Evolutionary conservation across 2,888 invertebrate species (phyloP).

Genomic region (Zhuqinia jingwanae): DNA sequence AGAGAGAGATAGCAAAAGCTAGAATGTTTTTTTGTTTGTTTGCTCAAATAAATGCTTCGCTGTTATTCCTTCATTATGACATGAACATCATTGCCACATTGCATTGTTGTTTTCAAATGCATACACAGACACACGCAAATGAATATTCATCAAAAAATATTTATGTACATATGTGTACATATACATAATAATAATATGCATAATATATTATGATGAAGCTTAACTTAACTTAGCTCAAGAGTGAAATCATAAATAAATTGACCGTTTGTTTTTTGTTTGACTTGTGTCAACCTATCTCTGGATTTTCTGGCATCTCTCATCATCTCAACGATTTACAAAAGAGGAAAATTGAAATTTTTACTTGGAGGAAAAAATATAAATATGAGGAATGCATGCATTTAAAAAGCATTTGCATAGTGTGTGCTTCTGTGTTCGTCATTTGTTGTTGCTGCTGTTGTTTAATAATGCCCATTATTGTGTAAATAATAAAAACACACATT

Average conservation of each 20-base stretch:
- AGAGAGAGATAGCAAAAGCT: too few relatives aligned
- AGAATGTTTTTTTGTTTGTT: constrained; percentile 20
- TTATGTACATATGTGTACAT: not conserved
- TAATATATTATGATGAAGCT: not conserved
- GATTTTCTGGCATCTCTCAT: not conserved
- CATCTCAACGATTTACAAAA: not conserved
- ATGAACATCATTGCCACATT: not conserved
- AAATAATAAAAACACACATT: constrained; percentile 2
- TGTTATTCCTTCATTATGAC: not conserved
- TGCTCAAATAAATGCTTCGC: too few relatives aligned
- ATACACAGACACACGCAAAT: not conserved
- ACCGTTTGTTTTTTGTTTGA: constrained; percentile 48
- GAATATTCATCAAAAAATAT: not conserved
- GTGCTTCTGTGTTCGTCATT: too few relatives aligned
- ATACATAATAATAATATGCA: not conserved
- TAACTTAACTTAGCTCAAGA: constrained; percentile 23
- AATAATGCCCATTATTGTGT: not conserved
- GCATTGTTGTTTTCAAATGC: not conserved
- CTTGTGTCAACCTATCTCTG: not conserved
- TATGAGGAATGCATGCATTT: too few relatives aligned
- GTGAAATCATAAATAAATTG: constrained; percentile 66
- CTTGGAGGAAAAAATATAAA: too few relatives aligned
- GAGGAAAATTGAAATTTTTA: too few relatives aligned
- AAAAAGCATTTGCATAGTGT: too few relatives aligned
- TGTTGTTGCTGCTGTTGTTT: constrained; percentile 12